Conservation (phyloP, 2,888 invertebrate species). For the Griposia aprilina region DNA sequence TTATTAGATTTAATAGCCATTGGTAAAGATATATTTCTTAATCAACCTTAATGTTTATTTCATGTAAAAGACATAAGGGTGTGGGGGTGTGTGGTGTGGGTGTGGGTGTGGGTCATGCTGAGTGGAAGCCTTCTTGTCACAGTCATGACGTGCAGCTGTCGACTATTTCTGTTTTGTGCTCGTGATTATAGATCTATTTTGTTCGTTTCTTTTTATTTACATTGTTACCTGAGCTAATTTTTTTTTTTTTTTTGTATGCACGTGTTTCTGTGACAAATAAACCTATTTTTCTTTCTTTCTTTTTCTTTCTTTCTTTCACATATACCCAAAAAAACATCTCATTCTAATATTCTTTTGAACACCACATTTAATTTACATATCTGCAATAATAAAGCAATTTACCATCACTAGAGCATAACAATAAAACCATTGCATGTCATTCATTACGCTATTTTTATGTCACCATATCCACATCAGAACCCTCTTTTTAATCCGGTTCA, state of each 20-base stretch:
- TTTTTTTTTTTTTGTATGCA: too few relatives aligned
- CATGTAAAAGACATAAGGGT: background rate
- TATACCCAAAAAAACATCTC: background rate
- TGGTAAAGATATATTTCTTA: background rate
- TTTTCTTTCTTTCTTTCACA: too few relatives aligned
- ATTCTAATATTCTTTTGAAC: constrained; percentile 8
- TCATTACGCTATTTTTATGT: constrained; percentile 42
- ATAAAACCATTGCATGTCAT: constrained; percentile 51
- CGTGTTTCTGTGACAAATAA: too few relatives aligned
- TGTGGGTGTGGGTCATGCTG: too few relatives aligned
- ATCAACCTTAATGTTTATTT: background rate
- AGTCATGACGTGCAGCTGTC: too few relatives aligned
- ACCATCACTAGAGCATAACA: constrained; percentile 42
- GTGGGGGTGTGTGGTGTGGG: too few relatives aligned
- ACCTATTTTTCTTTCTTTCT: too few relatives aligned
- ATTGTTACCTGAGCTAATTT: too few relatives aligned
- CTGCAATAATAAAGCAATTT: constrained; percentile 47
- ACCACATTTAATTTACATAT: constrained; percentile 40
- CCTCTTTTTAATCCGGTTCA: constrained; percentile 58
- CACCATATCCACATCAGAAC: constrained; percentile 45
- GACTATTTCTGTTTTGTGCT: too few relatives aligned
- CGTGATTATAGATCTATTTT: too few relatives aligned
- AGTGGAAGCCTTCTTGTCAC: too few relatives aligned
- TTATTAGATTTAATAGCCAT: constrained; percentile 9
- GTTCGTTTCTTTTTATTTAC: too few relatives aligned